Evolutionary conservation across 2,797 vertebrate genomes (phyloP).

Genomic region (Tenualosa thibaudeaui): DNA sequence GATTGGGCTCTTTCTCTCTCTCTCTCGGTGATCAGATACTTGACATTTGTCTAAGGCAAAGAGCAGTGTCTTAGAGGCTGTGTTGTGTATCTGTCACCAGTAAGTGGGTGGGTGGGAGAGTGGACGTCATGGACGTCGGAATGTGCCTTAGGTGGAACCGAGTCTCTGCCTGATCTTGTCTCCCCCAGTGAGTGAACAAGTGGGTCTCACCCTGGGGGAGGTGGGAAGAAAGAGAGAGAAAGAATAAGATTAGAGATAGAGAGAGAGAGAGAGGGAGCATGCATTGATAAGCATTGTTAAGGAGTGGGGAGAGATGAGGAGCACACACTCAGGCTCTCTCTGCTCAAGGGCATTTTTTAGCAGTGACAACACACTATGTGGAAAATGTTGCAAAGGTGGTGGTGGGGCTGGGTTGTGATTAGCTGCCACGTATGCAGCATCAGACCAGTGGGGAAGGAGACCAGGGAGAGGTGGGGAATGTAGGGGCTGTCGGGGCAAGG

Average conservation of each 20-base stretch:
- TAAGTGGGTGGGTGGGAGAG: not conserved
- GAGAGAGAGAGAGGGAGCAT: not conserved
- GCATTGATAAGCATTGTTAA: not conserved
- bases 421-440: not conserved
- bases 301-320: not conserved
- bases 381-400: not conserved
- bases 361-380: not conserved
- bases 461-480: not conserved
- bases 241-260: not conserved
- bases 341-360: not conserved
- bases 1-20: not conserved
- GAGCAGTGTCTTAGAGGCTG: not conserved
- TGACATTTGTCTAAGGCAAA: not conserved
- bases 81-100: not conserved
- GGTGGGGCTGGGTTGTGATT: not conserved
- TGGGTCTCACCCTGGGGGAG: not conserved
- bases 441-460: not conserved
- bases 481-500: not conserved
- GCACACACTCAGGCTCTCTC: not conserved
- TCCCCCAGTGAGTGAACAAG: not conserved
- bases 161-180: slow-evolving; percentile 12
- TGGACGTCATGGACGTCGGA: not conserved
- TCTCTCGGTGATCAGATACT: not conserved
- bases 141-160: not conserved
- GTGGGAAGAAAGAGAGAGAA: not conserved